Base-by-base conservation (phyloP, 2,113 vertebrate species). In the Silurus asotus region DNA sequence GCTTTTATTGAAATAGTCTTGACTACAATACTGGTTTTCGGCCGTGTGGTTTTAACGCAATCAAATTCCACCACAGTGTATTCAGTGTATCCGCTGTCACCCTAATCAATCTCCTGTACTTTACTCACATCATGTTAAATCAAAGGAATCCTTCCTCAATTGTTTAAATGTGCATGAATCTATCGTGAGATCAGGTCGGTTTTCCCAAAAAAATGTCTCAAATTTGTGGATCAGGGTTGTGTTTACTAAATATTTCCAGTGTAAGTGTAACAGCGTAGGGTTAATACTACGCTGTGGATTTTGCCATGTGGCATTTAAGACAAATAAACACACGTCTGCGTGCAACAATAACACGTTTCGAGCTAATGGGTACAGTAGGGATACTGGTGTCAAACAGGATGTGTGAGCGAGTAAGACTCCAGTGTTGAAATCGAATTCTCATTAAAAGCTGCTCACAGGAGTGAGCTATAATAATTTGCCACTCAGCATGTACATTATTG, bases 401-500 rank as follows among this genome's bases (percentile, higher is more conserved):
- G 69, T 1, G 48, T 11, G 9, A 28, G 77, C 55, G 23, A 23
- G 55, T 59, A 45, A 79, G 2, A 59, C 19, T 11, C 55, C 6
- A 20, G 0, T 15, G 7, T 19, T 0, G 53, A 51, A 69, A 65
- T 56, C 5, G 55, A 61, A 61, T 84, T 28, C 70, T n/a, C 53
- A 56, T 23, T 72, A 56, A 83, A 83, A 70, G 51, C 51, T 58
- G 65, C 58, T 48, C 23, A 20, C 58, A n/a, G 70, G n/a, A 45
- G 28, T 61, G 1, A 6, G 56, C 56, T 23, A 19, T 11, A 80
- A 80, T 61, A 59, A 80, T 80, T 80, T 61, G 56, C 56, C 56
- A 45, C 65, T 70, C 81, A 69, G 81, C 64, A 69, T 65, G 81
- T 28, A 55, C 49, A 62, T 69, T 51, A 69, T 51, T 69, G 64